These are phyloP conservation scores for Fopius arisanus DNA, from an alignment of 1,140 invertebrate species.

Conservation along the genomic window DNA sequence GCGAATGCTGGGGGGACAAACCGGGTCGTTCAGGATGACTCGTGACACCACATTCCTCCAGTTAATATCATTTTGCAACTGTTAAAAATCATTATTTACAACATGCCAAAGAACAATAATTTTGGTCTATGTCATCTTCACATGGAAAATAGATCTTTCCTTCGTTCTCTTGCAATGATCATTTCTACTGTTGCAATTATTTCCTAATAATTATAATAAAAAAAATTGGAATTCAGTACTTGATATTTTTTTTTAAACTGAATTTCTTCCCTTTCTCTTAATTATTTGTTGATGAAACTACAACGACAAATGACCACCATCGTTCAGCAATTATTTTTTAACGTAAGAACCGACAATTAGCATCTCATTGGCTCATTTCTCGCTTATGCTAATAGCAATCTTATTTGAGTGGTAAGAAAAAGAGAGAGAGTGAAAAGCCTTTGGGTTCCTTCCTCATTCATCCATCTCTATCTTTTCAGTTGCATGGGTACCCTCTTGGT, in stretches of 20 bases:
- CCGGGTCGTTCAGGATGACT: background rate
- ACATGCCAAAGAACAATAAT: background rate
- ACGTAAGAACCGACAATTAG: constrained; percentile 53
- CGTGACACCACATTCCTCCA: background rate
- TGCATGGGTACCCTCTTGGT: constrained; percentile 25
- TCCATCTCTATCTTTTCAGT: constrained; percentile 22
- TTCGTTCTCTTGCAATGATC: too few species aligned
- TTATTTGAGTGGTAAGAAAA: constrained; percentile 47
- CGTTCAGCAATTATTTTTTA: constrained; percentile 47
- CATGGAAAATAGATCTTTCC: too few species aligned
- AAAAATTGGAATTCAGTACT: too few species aligned
- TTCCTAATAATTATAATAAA: too few species aligned
- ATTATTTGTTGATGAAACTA: background rate
- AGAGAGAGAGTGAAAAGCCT: constrained; percentile 36
- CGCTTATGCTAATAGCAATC: constrained; percentile 54
- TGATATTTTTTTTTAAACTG: too few species aligned
- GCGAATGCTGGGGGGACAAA: background rate
- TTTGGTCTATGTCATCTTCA: too few species aligned
- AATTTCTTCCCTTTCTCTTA: too few species aligned
- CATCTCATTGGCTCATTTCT: constrained; percentile 59
- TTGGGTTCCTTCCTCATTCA: constrained; percentile 15
- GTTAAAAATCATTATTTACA: background rate
- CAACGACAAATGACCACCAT: background rate
- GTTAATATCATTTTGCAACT: background rate
- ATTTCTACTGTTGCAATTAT: too few species aligned